A percentile compares a stretch with the other conserved stretches of the same genome.
phyloP scores from a whole-genome alignment of 1,140 invertebrate species.

The Leucophenga varia region DNA sequence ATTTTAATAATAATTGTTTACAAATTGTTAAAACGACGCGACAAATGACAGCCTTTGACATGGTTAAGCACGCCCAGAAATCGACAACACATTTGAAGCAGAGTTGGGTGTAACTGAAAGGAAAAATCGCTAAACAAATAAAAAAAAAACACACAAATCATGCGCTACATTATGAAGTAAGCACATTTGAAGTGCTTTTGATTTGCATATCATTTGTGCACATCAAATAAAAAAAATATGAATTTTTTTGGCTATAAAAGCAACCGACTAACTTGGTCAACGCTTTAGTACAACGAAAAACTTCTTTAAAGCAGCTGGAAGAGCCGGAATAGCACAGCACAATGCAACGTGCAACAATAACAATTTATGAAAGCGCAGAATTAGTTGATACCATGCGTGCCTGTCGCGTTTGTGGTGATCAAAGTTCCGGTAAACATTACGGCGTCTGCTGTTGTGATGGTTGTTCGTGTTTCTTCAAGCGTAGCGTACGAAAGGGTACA shows the following conservation, averaged over 20 bases:
- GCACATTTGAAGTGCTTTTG: constrained; percentile 21
- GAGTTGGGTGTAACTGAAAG: background rate
- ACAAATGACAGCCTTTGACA: constrained; percentile 50
- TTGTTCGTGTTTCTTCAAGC: constrained; percentile 87
- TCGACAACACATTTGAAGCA: background rate
- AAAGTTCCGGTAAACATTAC: constrained; percentile 85
- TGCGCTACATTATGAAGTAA: constrained; percentile 7
- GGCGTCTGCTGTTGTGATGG: constrained; percentile 85
- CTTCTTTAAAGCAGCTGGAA: too few species aligned
- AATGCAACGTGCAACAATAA: constrained; percentile 2
- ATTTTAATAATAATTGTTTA: constrained; percentile 50
- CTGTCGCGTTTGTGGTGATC: constrained; percentile 82
- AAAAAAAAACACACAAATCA: constrained; percentile 38
- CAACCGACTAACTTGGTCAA: background rate
- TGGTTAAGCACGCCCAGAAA: constrained; percentile 31
- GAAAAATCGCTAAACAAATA: constrained; percentile 32
- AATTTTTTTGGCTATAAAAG: constrained; percentile 30
- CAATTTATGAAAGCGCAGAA: background rate
- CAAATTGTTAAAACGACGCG: constrained; percentile 49
- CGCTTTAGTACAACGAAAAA: too few species aligned
- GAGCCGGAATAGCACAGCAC: too few species aligned
- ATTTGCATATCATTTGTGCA: constrained; percentile 52
- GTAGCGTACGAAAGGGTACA: constrained; percentile 70
- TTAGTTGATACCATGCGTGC: background rate
- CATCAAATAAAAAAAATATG: background rate